Evolutionary conservation across 92 coral and sea anemone genomes (phyloP).

Genomic region (Paramuricea clavata): DNA sequence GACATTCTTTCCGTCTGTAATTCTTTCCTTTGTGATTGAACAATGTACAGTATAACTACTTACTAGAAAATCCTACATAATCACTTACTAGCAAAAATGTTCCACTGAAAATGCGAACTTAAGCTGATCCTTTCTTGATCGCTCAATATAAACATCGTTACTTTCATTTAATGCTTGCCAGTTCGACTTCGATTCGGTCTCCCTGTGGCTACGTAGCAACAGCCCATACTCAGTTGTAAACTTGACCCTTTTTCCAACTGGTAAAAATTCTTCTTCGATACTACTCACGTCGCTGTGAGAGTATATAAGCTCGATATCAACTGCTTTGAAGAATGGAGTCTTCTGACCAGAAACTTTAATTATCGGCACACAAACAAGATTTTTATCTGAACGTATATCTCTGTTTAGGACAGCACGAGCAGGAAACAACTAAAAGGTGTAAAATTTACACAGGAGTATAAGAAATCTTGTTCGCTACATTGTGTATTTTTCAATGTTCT

Average conservation of each 20-base stretch:
- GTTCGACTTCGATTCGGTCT: background rate
- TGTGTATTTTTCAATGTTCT: too few species aligned
- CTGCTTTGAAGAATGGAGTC: background rate
- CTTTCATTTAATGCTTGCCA: background rate
- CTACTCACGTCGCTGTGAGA: background rate
- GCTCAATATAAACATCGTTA: background rate
- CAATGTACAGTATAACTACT: too few species aligned
- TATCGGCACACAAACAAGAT: background rate
- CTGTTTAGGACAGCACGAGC: too few species aligned
- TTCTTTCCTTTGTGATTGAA: too few species aligned
- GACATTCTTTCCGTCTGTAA: too few species aligned
- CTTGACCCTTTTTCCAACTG: background rate
- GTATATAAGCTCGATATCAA: background rate
- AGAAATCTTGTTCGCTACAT: too few species aligned
- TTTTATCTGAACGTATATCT: too few species aligned
- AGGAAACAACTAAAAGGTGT: too few species aligned
- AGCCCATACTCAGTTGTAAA: background rate
- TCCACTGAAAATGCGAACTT: background rate
- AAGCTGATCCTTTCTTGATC: too few species aligned
- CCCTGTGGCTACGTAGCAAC: background rate
- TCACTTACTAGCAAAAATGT: background rate
- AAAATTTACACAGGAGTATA: too few species aligned
- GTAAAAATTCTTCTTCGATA: background rate
- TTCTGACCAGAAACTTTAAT: background rate
- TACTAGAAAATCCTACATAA: too few species aligned